Conservation (phyloP, 2,888 invertebrate species). For the Syrphus vitripennis region DNA sequence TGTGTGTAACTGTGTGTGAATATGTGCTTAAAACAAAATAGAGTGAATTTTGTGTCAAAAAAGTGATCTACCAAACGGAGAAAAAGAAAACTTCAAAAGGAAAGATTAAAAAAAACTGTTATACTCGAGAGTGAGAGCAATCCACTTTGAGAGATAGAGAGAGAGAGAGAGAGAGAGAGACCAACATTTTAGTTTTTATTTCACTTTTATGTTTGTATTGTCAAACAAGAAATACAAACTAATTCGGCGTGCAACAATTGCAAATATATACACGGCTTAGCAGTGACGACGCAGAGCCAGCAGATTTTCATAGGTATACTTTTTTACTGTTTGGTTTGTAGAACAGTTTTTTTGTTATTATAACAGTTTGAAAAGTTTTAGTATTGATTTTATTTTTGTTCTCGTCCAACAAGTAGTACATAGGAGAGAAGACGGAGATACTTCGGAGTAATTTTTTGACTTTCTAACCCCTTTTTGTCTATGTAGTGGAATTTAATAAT, state of each 20-base stretch:
- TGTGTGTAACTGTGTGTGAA: neutral
- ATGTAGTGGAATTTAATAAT: slow-evolving; percentile 45
- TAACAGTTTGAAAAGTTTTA: slow-evolving; percentile 46
- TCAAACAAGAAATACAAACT: slow-evolving; percentile 17
- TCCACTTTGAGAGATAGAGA: slow-evolving; percentile 15
- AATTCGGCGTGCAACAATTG: slow-evolving; percentile 61
- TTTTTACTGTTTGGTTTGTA: slow-evolving; percentile 63
- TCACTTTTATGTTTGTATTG: neutral
- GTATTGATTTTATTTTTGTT: slow-evolving; percentile 24
- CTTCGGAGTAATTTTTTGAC: slow-evolving; percentile 57
- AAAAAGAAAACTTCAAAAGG: slow-evolving; percentile 64
- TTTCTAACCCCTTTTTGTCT: slow-evolving; percentile 64
- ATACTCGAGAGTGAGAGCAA: slow-evolving; percentile 31
- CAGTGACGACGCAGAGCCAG: slow-evolving; percentile 53
- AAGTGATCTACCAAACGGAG: slow-evolving; percentile 54
- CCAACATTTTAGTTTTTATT: neutral
- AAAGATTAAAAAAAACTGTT: slow-evolving; percentile 12
- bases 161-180: slow-evolving; percentile 16
- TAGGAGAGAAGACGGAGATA: slow-evolving; percentile 46
- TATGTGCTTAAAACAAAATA: slow-evolving; percentile 25
- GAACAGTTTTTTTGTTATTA: slow-evolving; percentile 48
- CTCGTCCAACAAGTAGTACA: slow-evolving; percentile 23
- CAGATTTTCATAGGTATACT: slow-evolving; percentile 37
- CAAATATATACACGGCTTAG: slow-evolving; percentile 32
- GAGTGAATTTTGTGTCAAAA: slow-evolving; percentile 58